Conservation (phyloP, 2,888 invertebrate genomes). For the Brassicogethes aeneus region DNA sequence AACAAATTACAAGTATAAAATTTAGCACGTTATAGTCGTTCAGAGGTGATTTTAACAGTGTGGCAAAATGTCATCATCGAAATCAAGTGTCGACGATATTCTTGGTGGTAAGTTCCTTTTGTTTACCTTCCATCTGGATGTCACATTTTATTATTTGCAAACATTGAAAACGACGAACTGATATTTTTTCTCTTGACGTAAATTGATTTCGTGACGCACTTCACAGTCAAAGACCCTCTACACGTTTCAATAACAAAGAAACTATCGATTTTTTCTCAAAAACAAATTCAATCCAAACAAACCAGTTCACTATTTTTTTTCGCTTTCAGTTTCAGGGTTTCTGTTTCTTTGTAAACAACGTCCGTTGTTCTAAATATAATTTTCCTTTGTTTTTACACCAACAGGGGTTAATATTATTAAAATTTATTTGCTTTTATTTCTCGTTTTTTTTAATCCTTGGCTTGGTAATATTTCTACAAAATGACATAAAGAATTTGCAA, state of each 20-base stretch:
- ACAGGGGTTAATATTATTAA: not conserved
- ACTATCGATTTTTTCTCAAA: not conserved
- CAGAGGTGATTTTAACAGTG: slow-evolving; percentile 9
- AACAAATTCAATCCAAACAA: no score
- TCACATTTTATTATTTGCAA: slow-evolving; percentile 4
- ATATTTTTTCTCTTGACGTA: slow-evolving; percentile 7
- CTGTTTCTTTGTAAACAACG: not conserved
- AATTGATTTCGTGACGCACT: slow-evolving; percentile 2
- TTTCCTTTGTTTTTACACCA: not conserved
- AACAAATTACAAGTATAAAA: slow-evolving; percentile 6
- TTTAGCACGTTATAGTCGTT: slow-evolving; percentile 3
- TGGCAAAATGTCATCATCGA: slow-evolving; percentile 37
- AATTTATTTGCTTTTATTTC: no score
- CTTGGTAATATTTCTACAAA: slow-evolving; percentile 1
- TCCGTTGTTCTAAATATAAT: not conserved
- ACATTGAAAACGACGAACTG: not conserved
- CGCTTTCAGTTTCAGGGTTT: not conserved
- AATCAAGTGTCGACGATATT: slow-evolving; percentile 39
- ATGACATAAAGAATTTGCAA: not conserved
- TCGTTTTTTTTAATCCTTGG: no score
- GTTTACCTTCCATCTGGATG: slow-evolving; percentile 26
- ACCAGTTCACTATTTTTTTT: no score
- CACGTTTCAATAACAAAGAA: not conserved
- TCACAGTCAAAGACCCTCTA: not conserved
- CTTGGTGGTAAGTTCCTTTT: slow-evolving; percentile 36